These are phyloP conservation scores for Micromys minutus DNA, from an alignment of 2,113 vertebrate genomes.

Conservation along the genomic window DNA sequence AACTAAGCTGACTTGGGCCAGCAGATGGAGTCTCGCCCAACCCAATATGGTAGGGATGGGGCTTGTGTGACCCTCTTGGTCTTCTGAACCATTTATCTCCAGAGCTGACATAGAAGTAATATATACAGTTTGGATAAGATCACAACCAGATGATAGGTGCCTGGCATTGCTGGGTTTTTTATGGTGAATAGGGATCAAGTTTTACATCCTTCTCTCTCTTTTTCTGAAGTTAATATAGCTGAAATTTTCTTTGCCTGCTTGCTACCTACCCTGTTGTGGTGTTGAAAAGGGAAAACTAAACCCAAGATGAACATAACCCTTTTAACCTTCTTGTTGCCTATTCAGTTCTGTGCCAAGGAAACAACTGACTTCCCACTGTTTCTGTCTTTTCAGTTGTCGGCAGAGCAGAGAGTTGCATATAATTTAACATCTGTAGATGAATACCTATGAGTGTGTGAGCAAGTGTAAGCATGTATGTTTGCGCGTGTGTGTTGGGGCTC, in stretches of 20 bases:
- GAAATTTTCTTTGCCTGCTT: not conserved
- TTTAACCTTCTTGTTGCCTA: constrained; percentile 9
- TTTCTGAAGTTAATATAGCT: not conserved
- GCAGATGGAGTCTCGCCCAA: not conserved
- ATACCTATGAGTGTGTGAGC: not conserved
- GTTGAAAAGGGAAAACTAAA: constrained; percentile 39
- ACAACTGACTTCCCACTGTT: not conserved
- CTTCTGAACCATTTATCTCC: constrained; percentile 16
- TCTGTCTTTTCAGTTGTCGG: not conserved
- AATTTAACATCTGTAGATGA: not conserved
- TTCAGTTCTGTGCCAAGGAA: constrained; percentile 70
- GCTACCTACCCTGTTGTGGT: not conserved
- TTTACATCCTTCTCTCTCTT: constrained; percentile 17
- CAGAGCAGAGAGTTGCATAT: not conserved
- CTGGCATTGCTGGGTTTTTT: not conserved
- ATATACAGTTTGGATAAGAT: not conserved
- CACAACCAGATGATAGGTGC: not conserved
- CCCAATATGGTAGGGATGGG: not conserved
- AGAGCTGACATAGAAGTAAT: constrained; percentile 23
- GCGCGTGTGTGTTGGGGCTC: not conserved
- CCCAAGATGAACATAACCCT: constrained; percentile 37
- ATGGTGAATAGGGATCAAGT: constrained; percentile 33
- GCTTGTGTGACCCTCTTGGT: not conserved
- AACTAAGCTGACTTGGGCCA: not conserved
- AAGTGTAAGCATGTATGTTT: not conserved